These are phyloP conservation scores for Galagoides demidoff DNA, from an alignment of 2,797 vertebrate species.

Conservation along the genomic window DNA sequence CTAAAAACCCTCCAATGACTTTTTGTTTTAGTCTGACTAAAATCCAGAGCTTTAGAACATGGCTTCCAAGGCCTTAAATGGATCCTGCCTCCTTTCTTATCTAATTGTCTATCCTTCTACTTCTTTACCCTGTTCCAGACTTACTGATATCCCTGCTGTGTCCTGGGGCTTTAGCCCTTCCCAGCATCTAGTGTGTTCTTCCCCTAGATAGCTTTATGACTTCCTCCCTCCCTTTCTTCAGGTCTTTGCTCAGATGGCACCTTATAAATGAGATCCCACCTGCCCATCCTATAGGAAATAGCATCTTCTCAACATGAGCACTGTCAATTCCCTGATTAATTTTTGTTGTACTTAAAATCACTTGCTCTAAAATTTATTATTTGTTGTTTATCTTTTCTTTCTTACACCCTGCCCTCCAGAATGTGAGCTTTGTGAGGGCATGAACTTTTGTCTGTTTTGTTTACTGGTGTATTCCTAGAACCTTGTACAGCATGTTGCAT, in stretches of 20 bases:
- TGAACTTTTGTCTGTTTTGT: constrained; percentile 7
- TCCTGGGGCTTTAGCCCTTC: neutral
- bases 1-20: neutral
- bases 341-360: constrained; percentile 16
- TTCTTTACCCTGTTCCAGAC: neutral
- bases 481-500: neutral
- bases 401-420: neutral
- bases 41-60: neutral
- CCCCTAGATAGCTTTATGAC: neutral
- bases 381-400: neutral
- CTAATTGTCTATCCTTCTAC: neutral
- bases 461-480: neutral
- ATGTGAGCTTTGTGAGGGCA: neutral
- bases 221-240: neutral
- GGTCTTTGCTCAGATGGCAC: neutral
- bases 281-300: neutral
- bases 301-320: neutral
- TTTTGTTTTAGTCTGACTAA: constrained; percentile 10
- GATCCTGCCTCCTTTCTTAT: neutral
- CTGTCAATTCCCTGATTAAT: neutral
- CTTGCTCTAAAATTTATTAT: neutral
- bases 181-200: neutral
- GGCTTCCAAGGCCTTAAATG: neutral
- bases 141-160: neutral
- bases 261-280: neutral